A percentile compares a stretch with the other conserved stretches of the same genome.
Evolutionary conservation across 2,113 vertebrate species (phyloP).

Genomic region (Vireo altiloquus): DNA sequence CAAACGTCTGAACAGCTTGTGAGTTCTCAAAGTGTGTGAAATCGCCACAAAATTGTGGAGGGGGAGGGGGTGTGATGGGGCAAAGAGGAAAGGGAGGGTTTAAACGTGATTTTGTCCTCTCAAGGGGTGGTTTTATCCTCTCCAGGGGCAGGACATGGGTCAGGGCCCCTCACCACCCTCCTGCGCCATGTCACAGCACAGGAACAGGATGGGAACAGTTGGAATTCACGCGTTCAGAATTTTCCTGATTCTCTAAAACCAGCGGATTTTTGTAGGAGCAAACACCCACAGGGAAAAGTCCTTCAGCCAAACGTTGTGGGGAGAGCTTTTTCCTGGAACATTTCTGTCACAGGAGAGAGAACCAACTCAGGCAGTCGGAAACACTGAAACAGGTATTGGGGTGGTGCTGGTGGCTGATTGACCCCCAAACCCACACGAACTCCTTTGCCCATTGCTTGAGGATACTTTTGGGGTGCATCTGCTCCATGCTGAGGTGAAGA

Average conservation of each 20-base stretch:
- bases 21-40: background rate
- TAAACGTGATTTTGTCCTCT: background rate
- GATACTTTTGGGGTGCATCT: background rate
- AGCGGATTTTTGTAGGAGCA: background rate
- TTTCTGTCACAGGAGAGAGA: background rate
- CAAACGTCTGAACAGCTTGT: accelerated
- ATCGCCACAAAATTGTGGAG: accelerated
- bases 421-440: background rate
- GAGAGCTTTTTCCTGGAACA: background rate
- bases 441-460: background rate
- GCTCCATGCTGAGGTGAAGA: accelerated
- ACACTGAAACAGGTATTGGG: background rate
- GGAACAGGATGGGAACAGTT: background rate
- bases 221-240: accelerated
- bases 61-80: background rate
- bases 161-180: accelerated
- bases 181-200: background rate
- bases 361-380: background rate
- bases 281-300: background rate
- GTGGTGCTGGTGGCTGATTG: background rate
- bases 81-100: background rate
- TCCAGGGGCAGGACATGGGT: accelerated
- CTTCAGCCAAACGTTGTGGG: background rate
- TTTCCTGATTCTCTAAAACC: background rate
- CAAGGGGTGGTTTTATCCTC: background rate